phyloP scores from a whole-genome alignment of 64 coral and sea anemone species.

The Actinia tenebrosa region DNA sequence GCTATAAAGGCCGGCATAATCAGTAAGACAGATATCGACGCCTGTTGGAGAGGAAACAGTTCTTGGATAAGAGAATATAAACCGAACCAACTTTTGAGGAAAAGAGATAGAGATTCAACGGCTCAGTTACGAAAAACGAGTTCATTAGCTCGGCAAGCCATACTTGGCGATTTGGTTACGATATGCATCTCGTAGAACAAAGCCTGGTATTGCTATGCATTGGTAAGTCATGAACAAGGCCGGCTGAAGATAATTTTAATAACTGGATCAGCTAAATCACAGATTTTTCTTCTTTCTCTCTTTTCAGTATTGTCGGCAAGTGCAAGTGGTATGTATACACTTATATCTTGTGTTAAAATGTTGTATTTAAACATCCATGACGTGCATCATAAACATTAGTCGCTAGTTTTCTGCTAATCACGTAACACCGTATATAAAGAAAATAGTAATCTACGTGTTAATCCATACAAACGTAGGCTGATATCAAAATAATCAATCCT shows the following conservation, averaged over 20 bases:
- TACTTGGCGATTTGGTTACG: background rate
- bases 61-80: background rate
- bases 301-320: background rate
- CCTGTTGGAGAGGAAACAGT: background rate
- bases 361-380: no score
- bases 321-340: background rate
- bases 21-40: background rate
- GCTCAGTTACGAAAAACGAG: background rate
- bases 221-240: background rate
- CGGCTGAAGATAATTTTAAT: background rate
- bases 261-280: background rate
- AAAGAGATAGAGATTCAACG: background rate
- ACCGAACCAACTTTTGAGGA: background rate
- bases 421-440: no score
- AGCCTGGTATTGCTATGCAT: background rate
- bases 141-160: background rate
- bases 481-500: no score
- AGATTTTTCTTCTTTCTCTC: background rate
- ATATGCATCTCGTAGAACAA: background rate
- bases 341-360: background rate
- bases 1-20: background rate
- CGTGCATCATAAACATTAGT: no score
- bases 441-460: no score
- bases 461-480: no score
- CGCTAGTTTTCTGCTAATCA: no score